These are phyloP conservation scores for Atta cephalotes DNA, from an alignment of 1,140 invertebrate genomes.

Conservation along the genomic window DNA sequence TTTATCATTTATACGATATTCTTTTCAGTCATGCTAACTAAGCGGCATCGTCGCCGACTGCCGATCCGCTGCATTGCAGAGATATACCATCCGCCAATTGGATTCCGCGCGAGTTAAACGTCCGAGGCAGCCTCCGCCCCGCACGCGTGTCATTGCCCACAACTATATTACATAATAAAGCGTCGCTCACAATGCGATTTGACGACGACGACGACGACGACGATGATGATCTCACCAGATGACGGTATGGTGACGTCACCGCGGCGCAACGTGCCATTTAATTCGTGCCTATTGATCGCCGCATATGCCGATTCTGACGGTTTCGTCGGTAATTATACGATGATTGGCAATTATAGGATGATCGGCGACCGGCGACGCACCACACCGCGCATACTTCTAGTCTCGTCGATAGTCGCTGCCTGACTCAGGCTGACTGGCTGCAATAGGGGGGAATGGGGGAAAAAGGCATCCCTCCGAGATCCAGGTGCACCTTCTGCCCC, in stretches of 20 bases:
- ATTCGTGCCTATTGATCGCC: slow-evolving; percentile 41
- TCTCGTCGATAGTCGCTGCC: slow-evolving; percentile 8
- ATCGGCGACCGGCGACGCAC: slow-evolving; percentile 24
- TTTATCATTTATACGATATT: background rate
- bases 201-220: slow-evolving; percentile 23
- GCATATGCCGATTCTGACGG: background rate
- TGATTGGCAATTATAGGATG: background rate
- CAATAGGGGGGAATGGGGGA: background rate
- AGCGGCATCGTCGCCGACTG: background rate
- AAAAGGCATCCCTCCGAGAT: background rate
- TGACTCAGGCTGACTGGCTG: background rate
- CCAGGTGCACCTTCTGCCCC: slow-evolving; percentile 10
- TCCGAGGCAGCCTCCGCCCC: slow-evolving; percentile 37
- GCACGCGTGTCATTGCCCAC: slow-evolving; percentile 32
- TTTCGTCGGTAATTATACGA: background rate
- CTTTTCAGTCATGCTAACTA: background rate
- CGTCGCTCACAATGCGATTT: slow-evolving; percentile 55
- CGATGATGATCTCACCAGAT: slow-evolving; percentile 53
- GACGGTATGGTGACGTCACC: slow-evolving; percentile 69
- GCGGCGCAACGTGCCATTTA: slow-evolving; percentile 69
- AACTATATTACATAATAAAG: slow-evolving; percentile 44
- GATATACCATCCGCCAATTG: background rate
- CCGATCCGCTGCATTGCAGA: slow-evolving; percentile 15
- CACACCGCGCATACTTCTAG: slow-evolving; percentile 51
- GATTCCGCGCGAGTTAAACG: slow-evolving; percentile 34